phyloP scores from a whole-genome alignment of 2,888 invertebrate species.

The Pharmacophagus antenor region DNA sequence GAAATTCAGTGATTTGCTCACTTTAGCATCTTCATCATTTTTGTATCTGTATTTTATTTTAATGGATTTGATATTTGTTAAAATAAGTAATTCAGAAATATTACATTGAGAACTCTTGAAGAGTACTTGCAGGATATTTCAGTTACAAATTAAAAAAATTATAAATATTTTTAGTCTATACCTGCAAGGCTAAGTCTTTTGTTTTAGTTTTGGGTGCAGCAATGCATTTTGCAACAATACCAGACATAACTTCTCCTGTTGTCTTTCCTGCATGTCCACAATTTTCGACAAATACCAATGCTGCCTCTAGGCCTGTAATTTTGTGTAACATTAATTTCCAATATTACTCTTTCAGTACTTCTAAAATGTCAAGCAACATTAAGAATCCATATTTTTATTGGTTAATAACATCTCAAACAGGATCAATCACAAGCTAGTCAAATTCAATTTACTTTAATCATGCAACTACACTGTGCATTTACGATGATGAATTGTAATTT shows the following conservation, averaged over 20 bases:
- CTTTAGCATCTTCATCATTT: too few species aligned
- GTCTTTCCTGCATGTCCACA: constrained; percentile 93
- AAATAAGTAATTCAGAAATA: too few species aligned
- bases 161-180: constrained; percentile 35
- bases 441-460: background rate
- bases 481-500: background rate
- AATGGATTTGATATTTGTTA: too few species aligned
- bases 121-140: too few species aligned
- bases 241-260: constrained; percentile 92
- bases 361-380: background rate
- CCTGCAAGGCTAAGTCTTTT: constrained; percentile 93
- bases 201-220: constrained; percentile 95
- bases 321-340: background rate
- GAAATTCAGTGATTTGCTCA: too few species aligned
- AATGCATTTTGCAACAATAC: constrained; percentile 95
- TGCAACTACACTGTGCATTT: background rate
- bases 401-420: background rate
- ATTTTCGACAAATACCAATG: constrained; percentile 94
- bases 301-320: constrained; percentile 86
- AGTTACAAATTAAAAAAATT: background rate
- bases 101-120: too few species aligned
- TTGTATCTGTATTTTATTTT: too few species aligned
- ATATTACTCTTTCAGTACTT: too few species aligned
- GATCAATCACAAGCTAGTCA: background rate
- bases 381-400: background rate